Conservation (phyloP, 92 coral and sea anemone species). For the Epizoanthus fatuus region DNA sequence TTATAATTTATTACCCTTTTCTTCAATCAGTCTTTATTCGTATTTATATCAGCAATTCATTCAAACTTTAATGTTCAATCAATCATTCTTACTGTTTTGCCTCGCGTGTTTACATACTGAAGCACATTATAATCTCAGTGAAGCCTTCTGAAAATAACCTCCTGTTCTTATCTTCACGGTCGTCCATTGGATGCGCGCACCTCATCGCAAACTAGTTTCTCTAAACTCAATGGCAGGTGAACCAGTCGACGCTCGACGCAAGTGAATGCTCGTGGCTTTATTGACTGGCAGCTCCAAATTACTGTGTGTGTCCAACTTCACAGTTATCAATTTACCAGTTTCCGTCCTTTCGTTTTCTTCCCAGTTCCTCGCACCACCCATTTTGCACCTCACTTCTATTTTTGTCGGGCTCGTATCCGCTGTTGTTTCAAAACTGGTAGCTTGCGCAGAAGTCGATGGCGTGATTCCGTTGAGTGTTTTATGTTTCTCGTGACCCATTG, state of each 20-base stretch:
- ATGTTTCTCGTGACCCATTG: conserved; percentile 9
- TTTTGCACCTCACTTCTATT: conserved; percentile 27
- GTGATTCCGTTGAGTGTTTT: not conserved
- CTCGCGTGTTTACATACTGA: too few relatives aligned
- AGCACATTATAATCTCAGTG: too few relatives aligned
- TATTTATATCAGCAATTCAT: too few relatives aligned
- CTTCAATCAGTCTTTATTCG: too few relatives aligned
- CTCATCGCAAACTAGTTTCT: not conserved
- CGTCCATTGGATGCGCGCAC: not conserved
- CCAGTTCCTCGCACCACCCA: not conserved
- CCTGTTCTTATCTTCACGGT: too few relatives aligned
- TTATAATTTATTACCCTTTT: too few relatives aligned
- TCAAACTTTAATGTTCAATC: too few relatives aligned
- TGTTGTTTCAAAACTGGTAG: not conserved
- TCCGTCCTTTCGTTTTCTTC: conserved; percentile 22
- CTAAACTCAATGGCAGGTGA: conserved; percentile 73
- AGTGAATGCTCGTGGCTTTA: conserved; percentile 53
- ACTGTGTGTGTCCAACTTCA: conserved; percentile 78
- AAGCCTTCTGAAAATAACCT: too few relatives aligned
- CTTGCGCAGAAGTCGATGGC: not conserved
- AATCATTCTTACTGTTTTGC: too few relatives aligned
- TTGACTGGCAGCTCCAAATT: conserved; percentile 71
- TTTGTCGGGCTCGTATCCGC: not conserved
- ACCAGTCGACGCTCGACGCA: conserved; percentile 87
- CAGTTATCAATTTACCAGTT: conserved; percentile 75